phyloP scores from a whole-genome alignment of 1,140 invertebrate genomes.

The Archegozetes longisetosus region DNA sequence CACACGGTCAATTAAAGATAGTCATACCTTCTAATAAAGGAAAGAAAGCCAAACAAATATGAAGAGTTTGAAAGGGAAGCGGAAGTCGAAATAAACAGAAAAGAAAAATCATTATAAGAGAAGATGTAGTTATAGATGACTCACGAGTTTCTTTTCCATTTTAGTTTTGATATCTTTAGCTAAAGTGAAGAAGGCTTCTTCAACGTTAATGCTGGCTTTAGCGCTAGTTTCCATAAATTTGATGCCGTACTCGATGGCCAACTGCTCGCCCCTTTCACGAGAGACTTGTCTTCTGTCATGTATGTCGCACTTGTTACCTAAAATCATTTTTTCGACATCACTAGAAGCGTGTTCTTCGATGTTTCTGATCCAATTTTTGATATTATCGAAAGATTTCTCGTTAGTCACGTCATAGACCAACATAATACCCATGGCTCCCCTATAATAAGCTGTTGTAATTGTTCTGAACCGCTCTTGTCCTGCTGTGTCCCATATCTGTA shows the following conservation, averaged over 20 bases:
- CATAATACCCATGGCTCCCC: constrained; percentile 41
- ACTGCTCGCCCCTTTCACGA: constrained; percentile 50
- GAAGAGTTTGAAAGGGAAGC: background rate
- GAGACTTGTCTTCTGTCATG: constrained; percentile 64
- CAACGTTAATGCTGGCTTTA: constrained; percentile 76
- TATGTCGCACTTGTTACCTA: constrained; percentile 88
- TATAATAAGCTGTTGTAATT: constrained; percentile 46
- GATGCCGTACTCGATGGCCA: constrained; percentile 76
- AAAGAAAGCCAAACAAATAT: background rate
- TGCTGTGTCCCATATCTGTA: constrained; percentile 53
- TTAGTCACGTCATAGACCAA: constrained; percentile 38
- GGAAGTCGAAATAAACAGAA: background rate
- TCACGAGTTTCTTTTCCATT: constrained; percentile 82
- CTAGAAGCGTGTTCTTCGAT: constrained; percentile 46
- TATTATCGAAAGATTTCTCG: constrained; percentile 38
- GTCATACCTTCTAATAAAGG: too few species aligned
- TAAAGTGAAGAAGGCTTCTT: constrained; percentile 78
- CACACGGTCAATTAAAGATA: too few species aligned
- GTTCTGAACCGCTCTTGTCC: constrained; percentile 46
- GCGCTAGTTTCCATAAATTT: constrained; percentile 87
- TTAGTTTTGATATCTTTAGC: constrained; percentile 86
- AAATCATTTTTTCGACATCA: constrained; percentile 86
- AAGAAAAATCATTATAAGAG: background rate
- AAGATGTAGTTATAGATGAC: constrained; percentile 28
- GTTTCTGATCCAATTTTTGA: constrained; percentile 36